Evolutionary conservation across 2,113 vertebrate genomes (phyloP).

Genomic region (Gymnobelideus leadbeateri): DNA sequence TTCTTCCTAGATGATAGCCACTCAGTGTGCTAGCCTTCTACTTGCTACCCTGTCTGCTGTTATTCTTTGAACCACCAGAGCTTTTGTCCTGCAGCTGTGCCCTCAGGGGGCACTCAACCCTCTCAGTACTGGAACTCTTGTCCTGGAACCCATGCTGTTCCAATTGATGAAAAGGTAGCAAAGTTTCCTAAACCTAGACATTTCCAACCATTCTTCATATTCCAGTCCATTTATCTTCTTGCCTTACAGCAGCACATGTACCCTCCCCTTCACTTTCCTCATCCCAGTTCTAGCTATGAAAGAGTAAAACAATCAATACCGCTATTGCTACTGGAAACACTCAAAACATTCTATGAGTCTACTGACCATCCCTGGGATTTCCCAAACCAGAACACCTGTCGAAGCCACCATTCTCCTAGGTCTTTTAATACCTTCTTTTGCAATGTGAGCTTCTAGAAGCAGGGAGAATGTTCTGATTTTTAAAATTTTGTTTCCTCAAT

Average conservation of each 20-base stretch:
- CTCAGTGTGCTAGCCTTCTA: not conserved
- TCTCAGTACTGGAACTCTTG: not conserved
- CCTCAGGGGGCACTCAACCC: not conserved
- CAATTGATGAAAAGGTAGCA: not conserved
- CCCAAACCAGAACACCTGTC: not conserved
- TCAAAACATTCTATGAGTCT: not conserved
- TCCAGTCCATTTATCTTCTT: not conserved
- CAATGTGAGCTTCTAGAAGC: not conserved
- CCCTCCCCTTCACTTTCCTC: not conserved
- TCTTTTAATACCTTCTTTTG: not conserved
- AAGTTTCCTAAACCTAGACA: not conserved
- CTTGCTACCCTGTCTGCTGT: not conserved
- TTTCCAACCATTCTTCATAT: not conserved
- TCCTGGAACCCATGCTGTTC: not conserved
- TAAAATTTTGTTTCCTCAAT: not conserved
- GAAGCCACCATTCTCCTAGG: not conserved
- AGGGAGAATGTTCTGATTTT: not conserved
- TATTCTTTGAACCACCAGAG: not conserved
- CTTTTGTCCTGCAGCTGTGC: not conserved
- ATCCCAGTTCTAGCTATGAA: not conserved
- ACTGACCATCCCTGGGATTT: not conserved
- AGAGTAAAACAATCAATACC: not conserved
- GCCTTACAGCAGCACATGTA: not conserved
- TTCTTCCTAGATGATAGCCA: not conserved
- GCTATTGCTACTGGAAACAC: not conserved